Base-by-base conservation (phyloP, 30 jellyfish, hydroid and myxozoan species). In the Aurelia coerulea region DNA sequence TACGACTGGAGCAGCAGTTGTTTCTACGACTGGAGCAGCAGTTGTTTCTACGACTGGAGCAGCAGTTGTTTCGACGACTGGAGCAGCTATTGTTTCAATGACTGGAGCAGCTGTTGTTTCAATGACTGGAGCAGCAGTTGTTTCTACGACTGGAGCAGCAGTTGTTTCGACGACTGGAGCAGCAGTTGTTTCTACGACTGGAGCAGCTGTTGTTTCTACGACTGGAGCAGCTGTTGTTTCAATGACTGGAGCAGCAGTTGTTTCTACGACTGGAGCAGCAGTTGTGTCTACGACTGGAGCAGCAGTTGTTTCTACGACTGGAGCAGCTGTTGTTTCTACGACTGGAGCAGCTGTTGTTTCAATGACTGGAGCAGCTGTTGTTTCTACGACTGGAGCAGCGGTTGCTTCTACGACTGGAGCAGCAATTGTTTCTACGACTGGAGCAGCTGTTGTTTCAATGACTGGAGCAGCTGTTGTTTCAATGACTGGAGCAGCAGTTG, bases 391-490 rank as follows among this genome's bases (percentile, higher is more conserved):
- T 9, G 53, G 53, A 34, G 84, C 68, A 46, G 84, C 68, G 2
- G 50, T 62, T 0, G 69, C 13, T 23, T 56, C 34, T 10, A 46
- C 63, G 13, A 6, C 35, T 74, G 84, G 66, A 7, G 66, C 84
- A 34, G 72, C 84, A 1, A 39, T 62, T 0, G 84, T 74, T 16
- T 56, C 68, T 0, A 74, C 73, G n/a, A 32, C 71, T 42, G 66
- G 71, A 42, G 84, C 84, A 8, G 74, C 52, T 8, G 84, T 60
- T 0, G 29, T 62, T 46, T 46, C 42, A 39, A 74, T 74, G 53
- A 74, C 84, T 46, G 84, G 84, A 12, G 84, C 68, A 23, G 66
- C 84, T 1, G 66, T 74, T 42, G 84, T 74, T 13, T 46, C 84
- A 2, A 7, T 74, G 23, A 74, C 70, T 34, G 84, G 84, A 42